Percentiles rank a stretch among this genome's conserved stretches.
Conservation (phyloP, 2,797 vertebrate species). For the Poecilia gillii region DNA sequence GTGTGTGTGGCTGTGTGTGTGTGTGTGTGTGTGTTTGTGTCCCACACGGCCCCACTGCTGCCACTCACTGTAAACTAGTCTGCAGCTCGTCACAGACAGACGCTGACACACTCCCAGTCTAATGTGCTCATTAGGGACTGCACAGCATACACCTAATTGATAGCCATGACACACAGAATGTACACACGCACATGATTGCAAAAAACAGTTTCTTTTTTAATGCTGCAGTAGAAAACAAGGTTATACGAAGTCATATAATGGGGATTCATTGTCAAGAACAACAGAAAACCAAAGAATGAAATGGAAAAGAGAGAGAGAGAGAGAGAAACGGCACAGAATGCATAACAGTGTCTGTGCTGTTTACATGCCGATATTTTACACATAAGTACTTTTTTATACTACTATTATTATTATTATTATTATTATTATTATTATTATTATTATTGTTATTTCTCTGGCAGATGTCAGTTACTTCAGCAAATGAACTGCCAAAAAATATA, state of each 20-base stretch:
- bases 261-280: conserved; percentile 98
- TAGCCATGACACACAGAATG: conserved; percentile 72
- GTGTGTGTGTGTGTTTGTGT: conserved; percentile 65
- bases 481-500: conserved; percentile 95
- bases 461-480: conserved; percentile 99
- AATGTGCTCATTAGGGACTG: conserved; percentile 80
- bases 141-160: conserved; percentile 76
- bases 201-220: conserved; percentile 95
- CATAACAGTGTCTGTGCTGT: conserved; percentile 96
- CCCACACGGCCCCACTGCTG: conserved; percentile 79
- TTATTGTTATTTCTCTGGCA: conserved; percentile 83
- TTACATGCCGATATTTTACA: conserved; percentile 99
- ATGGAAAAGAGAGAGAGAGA: conserved; percentile 58
- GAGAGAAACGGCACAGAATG: conserved; percentile 89
- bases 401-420: conserved; percentile 26
- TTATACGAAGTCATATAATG: conserved; percentile 99
- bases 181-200: conserved; percentile 85
- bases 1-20: conserved; percentile 58
- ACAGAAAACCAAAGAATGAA: conserved; percentile 76
- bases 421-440: conserved; percentile 11
- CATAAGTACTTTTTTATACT: conserved; percentile 80
- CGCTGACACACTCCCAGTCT: conserved; percentile 79
- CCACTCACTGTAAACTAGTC: conserved; percentile 88
- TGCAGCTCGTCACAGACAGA: conserved; percentile 86
- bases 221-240: conserved; percentile 99